Conservation (phyloP, 1,140 invertebrate species). For the Achatina immaculata region DNA sequence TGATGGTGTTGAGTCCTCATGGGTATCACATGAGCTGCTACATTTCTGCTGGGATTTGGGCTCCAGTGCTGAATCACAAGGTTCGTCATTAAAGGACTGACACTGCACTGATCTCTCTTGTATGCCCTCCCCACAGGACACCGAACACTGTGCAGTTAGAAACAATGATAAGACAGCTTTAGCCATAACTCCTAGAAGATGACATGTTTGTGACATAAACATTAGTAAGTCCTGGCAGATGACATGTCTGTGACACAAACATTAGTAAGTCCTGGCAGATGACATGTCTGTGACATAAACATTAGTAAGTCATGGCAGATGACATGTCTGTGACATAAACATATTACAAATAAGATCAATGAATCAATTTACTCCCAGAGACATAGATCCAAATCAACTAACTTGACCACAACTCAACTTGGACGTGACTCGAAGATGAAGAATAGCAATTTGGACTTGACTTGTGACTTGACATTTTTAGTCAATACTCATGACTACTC, state of each 20-base stretch:
- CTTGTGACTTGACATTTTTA: too few relatives aligned
- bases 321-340: not conserved
- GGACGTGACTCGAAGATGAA: too few relatives aligned
- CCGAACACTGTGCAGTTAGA: constrained; percentile 76
- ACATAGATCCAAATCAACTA: too few relatives aligned
- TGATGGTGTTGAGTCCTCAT: constrained; percentile 1
- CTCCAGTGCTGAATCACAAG: constrained; percentile 52
- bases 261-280: not conserved
- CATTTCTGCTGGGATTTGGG: constrained; percentile 51
- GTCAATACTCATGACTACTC: too few relatives aligned
- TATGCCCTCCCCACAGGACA: constrained; percentile 78
- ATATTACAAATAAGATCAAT: too few relatives aligned
- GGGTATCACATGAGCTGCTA: constrained; percentile 46
- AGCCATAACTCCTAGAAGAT: too few relatives aligned
- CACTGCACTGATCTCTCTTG: constrained; percentile 80
- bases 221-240: not conserved
- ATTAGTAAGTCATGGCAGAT: not conserved
- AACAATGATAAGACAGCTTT: too few relatives aligned
- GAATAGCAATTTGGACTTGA: too few relatives aligned
- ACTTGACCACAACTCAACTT: too few relatives aligned
- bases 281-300: not conserved
- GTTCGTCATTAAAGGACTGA: constrained; percentile 72
- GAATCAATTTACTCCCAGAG: too few relatives aligned
- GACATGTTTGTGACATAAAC: not conserved
- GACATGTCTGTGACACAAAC: not conserved